Percentiles rank a stretch among this genome's conserved stretches.
These are phyloP conservation scores for Benthosema pterotum DNA, from an alignment of 2,797 vertebrate genomes.

Conservation along the genomic window DNA sequence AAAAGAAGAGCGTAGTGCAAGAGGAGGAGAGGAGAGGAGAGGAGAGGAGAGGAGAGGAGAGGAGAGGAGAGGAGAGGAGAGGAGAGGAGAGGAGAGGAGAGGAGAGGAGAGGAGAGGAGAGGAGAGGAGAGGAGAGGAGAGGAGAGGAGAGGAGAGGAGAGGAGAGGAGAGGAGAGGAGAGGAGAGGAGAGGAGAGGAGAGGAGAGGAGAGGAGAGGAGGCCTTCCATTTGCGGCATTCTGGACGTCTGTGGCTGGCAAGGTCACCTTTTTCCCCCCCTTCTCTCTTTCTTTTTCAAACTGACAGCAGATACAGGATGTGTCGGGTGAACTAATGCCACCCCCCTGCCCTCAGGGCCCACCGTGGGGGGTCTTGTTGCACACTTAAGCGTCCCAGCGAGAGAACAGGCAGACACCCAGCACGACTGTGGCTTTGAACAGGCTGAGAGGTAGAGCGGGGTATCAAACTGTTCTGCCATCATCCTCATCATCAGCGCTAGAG, in stretches of 20 bases:
- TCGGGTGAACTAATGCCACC: not conserved
- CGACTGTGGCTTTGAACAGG: not conserved
- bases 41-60: not conserved
- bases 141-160: too few relatives aligned
- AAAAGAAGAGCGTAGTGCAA: constrained; percentile 16
- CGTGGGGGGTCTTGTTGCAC: constrained; percentile 5
- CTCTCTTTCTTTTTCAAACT: not conserved
- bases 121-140: too few relatives aligned
- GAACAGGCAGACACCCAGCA: constrained; percentile 5
- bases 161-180: too few relatives aligned
- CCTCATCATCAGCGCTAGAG: too few relatives aligned
- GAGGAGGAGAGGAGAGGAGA: not conserved
- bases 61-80: too few relatives aligned
- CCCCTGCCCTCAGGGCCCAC: not conserved
- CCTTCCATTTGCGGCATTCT: too few relatives aligned
- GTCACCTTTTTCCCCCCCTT: not conserved
- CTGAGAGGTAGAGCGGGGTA: not conserved
- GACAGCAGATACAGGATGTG: not conserved
- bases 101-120: too few relatives aligned
- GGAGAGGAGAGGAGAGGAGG: too few relatives aligned
- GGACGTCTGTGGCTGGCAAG: not conserved
- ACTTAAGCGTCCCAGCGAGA: constrained; percentile 4
- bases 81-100: too few relatives aligned
- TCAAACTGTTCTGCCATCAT: not conserved
- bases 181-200: too few relatives aligned